Evolutionary conservation across 2,113 vertebrate species (phyloP), one percentile per base, ranked within the genome.

Genomic region (Pseudolaguvia tuberculata): DNA sequence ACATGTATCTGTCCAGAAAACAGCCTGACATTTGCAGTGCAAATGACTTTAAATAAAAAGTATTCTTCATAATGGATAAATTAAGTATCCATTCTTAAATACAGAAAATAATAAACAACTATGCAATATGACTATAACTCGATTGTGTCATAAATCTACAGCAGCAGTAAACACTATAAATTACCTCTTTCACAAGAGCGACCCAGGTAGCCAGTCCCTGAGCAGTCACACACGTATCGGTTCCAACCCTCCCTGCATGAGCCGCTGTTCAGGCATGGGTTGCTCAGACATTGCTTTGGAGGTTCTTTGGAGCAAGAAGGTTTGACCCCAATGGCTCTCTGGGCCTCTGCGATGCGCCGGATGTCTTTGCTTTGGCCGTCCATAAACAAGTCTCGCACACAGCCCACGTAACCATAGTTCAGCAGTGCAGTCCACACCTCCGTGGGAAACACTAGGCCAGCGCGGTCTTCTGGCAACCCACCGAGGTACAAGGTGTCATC

Each of bases 321-420:
- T 84, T 98, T 99, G 69, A 99, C 97, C 65, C 97, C 97, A 82
- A 97, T 93, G 2, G 96, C 95, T 47, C 93, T 92, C 83, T 99
- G 97, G 73, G 93, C 85, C 87, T 99, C 97, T 13, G 97, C 97
- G 89, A 98, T 92, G 72, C 96, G 91, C 70, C 97, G 93, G 84
- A 99, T 96, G 77, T 99, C 97, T 88, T 98, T 98, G 87, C 97
- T 99, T 85, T 99, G 96, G 56, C 97, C 97, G 9, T 99, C 97
- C 78, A 99, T 96, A 87, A 99, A 99, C 77, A 99, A 88, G 87
- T 99, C 97, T 80, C 97, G 90, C 83, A 99, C 94, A 85, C 97
- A 99, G 88, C 97, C 97, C 18, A 99, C 97, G 0, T 99, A 99
- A 76, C 97, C 97, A 0, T 98, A 99, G 89, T 99, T 98, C 76